Base-by-base conservation (phyloP, 2,888 invertebrate species). In the Oscheius onirici region DNA sequence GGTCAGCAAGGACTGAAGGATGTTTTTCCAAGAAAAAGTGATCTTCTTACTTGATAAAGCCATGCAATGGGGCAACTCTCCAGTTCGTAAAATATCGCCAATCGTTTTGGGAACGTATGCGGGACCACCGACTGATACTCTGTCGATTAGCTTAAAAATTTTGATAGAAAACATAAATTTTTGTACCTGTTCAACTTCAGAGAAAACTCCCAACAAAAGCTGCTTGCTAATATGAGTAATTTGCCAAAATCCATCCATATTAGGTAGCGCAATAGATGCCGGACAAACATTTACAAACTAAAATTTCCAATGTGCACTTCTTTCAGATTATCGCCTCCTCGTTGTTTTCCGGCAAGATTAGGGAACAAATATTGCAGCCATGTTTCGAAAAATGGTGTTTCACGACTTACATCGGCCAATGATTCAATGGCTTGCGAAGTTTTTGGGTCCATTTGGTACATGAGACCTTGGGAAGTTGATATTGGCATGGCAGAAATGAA, bases 371-470 rank as follows among this genome's bases (percentile, higher is more conserved):
- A 34, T 34, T 34, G 34, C 34, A 34, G 46, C 46, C n/a, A 10
- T 20, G 20, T 17, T 46, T 46, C 46, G 5, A 3, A 46, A 2
- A 58, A 58, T 40, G n/a, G 15, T 26, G 55, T 8, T 24, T 24
- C 52, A 40, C 58, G 40, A 63, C 63, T 49, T 46, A 63, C 63
- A 24, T 63, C 63, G 11, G 49, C 49, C 3, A 63, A 11, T 3
- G 63, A 63, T 26, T 34, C 49, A 26, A 63, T 49, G 0, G 63
- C 46, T n/a, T 26, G 46, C 1, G 63, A 49, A 2, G 49, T 34
- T 26, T 63, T 63, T 8, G 63, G 63, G 17, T 63, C 63, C 28
- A 63, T 49, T 49, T 63, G 63, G n/a, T 63, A 63, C 63, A 63
- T 63, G 5, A 34, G 34, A 6, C 34, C 34, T 34, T 34, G 34